Conservation (phyloP, 1,140 invertebrate species). For the Sarcophaga bullata region DNA sequence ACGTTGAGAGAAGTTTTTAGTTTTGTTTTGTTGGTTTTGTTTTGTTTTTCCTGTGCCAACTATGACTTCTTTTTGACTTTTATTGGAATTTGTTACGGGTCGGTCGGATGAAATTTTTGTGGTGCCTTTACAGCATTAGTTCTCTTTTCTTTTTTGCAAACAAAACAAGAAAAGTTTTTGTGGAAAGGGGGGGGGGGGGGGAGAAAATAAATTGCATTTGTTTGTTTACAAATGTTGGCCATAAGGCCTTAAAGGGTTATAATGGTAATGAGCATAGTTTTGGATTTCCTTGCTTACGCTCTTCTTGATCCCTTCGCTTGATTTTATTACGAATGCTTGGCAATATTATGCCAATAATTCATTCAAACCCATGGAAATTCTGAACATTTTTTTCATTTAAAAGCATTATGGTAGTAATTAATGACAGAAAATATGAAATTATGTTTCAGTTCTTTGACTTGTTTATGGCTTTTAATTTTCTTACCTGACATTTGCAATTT, state of each 20-base stretch:
- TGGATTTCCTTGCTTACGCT: neutral
- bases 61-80: conserved; percentile 34
- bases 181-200: neutral
- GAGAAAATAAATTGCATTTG: neutral
- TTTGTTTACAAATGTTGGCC: neutral
- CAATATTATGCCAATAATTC: too few species aligned
- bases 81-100: conserved; percentile 27
- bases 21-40: neutral
- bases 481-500: too few species aligned
- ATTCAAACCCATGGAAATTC: too few species aligned
- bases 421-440: too few species aligned
- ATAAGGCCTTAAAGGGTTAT: neutral
- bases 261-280: neutral
- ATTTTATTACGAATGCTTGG: too few species aligned
- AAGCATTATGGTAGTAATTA: too few species aligned
- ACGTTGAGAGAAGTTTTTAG: too few species aligned
- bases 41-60: neutral
- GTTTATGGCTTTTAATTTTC: too few species aligned
- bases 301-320: too few species aligned
- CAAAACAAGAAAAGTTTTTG: neutral
- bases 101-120: neutral
- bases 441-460: too few species aligned
- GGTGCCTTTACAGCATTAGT: neutral
- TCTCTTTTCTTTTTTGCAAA: neutral
- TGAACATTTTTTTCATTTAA: too few species aligned